A percentile compares a stretch with the other conserved stretches of the same genome.
Conservation (phyloP, 2,888 invertebrate genomes). For the Dasypogon diadema region DNA sequence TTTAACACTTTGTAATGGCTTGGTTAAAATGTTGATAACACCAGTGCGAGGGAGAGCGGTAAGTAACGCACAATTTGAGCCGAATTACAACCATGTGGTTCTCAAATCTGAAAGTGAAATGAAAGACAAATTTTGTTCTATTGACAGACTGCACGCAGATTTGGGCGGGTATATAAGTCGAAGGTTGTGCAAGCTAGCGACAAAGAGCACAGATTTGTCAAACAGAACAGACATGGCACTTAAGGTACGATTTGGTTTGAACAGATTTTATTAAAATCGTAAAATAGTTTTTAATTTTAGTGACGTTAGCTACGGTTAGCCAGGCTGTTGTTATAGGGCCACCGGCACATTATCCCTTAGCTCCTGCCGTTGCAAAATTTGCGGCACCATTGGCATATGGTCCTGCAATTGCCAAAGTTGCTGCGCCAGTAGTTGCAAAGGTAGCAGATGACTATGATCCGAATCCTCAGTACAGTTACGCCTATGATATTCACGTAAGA, state of each 20-base stretch:
- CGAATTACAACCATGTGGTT: slow-evolving; percentile 26
- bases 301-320: slow-evolving; percentile 63
- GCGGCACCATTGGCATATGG: slow-evolving; percentile 51
- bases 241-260: slow-evolving; percentile 60
- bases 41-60: slow-evolving; percentile 21
- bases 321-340: slow-evolving; percentile 64
- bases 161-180: slow-evolving; percentile 54
- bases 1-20: slow-evolving; percentile 29
- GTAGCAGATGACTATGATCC: slow-evolving; percentile 67
- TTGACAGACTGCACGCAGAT: slow-evolving; percentile 24
- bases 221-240: slow-evolving; percentile 66
- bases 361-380: slow-evolving; percentile 54
- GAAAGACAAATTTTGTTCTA: slow-evolving; percentile 48
- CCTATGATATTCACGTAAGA: slow-evolving; percentile 71
- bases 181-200: slow-evolving; percentile 54
- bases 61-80: slow-evolving; percentile 10
- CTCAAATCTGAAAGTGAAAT: slow-evolving; percentile 50
- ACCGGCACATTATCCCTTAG: slow-evolving; percentile 56
- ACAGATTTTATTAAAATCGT: slow-evolving; percentile 8
- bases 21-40: slow-evolving; percentile 26
- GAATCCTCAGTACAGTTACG: slow-evolving; percentile 72
- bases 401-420: slow-evolving; percentile 62
- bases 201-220: slow-evolving; percentile 67
- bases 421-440: slow-evolving; percentile 61
- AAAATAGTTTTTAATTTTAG: slow-evolving; percentile 62